phyloP scores from a whole-genome alignment of 2,797 vertebrate genomes.

The Momotus momota region DNA sequence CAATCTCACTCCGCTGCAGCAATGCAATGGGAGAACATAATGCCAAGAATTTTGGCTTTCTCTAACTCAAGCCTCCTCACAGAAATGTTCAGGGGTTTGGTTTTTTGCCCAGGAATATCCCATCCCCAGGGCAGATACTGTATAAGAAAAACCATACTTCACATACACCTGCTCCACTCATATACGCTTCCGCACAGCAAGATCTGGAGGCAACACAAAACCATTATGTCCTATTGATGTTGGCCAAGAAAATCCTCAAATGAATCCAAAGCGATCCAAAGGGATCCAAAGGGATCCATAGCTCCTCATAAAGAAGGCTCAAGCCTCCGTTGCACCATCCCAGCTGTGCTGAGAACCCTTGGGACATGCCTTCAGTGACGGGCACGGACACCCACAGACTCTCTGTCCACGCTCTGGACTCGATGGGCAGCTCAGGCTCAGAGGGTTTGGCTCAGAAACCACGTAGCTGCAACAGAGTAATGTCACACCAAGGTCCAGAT shows the following conservation, averaged over 20 bases:
- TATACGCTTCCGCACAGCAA: background rate
- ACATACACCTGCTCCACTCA: background rate
- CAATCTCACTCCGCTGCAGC: background rate
- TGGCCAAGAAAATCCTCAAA: background rate
- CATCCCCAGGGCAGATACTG: background rate
- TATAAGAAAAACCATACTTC: background rate
- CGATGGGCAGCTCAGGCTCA: background rate
- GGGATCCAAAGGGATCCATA: background rate
- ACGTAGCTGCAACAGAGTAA: rapidly evolving
- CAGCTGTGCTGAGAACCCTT: background rate
- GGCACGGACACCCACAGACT: background rate
- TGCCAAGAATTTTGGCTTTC: background rate
- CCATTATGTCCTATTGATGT: background rate
- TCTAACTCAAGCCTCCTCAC: background rate
- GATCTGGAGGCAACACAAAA: background rate
- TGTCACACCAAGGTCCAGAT: background rate
- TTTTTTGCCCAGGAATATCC: background rate
- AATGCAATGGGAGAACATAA: rapidly evolving
- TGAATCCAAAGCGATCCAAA: background rate
- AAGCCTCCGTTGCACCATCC: background rate
- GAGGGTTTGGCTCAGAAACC: background rate
- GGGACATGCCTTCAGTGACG: rapidly evolving
- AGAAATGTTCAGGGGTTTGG: background rate
- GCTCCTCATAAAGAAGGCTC: background rate
- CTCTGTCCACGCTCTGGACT: background rate